Conservation (phyloP, 2,888 invertebrate species). For the Cyaniris semiargus region DNA sequence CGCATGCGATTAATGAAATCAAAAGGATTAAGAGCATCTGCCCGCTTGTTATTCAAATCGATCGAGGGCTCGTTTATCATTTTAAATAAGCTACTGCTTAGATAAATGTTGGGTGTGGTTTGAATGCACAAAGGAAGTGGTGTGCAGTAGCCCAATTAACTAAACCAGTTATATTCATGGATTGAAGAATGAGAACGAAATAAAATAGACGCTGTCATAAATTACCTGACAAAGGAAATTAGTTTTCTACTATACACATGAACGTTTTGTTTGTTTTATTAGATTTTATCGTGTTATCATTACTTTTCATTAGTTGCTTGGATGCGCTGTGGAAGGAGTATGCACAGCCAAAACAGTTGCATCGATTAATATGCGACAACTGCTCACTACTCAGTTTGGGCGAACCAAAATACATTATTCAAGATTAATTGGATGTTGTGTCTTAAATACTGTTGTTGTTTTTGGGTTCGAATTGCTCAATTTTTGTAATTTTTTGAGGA, state of each 20-base stretch:
- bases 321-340: background rate
- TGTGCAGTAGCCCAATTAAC: constrained; percentile 71
- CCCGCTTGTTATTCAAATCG: constrained; percentile 80
- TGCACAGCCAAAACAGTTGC: background rate
- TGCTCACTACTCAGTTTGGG: background rate
- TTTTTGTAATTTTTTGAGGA: no score
- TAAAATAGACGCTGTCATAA: constrained; percentile 38
- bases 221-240: constrained; percentile 48
- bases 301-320: constrained; percentile 1
- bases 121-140: constrained; percentile 69
- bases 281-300: constrained; percentile 2
- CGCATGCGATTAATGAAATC: constrained; percentile 80
- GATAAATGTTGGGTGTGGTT: constrained; percentile 77
- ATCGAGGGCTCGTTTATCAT: constrained; percentile 79
- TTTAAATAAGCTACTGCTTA: constrained; percentile 79
- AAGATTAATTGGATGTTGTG: background rate
- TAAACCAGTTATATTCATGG: constrained; percentile 65
- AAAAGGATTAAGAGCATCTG: constrained; percentile 81
- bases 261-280: constrained; percentile 13
- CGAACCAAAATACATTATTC: background rate
- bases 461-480: background rate
- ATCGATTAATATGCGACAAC: background rate
- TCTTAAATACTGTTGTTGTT: background rate
- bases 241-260: constrained; percentile 32
- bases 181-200: constrained; percentile 49